Conservation (phyloP, 2,888 invertebrate genomes). For the Amorpha juglandis region DNA sequence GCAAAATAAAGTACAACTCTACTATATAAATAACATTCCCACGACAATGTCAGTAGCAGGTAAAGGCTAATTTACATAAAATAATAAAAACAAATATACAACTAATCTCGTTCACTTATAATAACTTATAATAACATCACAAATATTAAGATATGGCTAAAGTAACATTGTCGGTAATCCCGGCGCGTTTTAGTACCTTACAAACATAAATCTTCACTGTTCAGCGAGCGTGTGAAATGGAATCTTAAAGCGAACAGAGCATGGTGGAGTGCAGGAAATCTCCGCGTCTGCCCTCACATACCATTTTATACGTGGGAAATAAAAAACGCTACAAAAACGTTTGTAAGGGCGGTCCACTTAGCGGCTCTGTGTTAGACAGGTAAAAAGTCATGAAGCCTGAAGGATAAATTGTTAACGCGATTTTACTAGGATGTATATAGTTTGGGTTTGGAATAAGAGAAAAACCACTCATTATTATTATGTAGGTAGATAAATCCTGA, state of each 20-base stretch:
- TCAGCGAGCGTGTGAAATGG: constrained; percentile 42
- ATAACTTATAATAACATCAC: not conserved
- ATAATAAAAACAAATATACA: not conserved
- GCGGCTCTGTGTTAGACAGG: not conserved
- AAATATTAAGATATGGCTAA: not conserved
- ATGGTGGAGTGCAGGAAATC: constrained; percentile 33
- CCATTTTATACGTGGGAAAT: constrained; percentile 29
- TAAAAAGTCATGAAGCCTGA: too few relatives aligned
- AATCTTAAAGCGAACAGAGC: constrained; percentile 40
- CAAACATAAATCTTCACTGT: constrained; percentile 41
- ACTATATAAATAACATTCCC: too few relatives aligned
- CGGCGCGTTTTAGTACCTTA: constrained; percentile 7
- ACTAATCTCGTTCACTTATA: not conserved
- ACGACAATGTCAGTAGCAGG: not conserved
- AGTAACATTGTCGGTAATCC: constrained; percentile 14
- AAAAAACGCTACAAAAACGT: not conserved
- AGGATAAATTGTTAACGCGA: too few relatives aligned
- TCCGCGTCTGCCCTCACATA: constrained; percentile 28
- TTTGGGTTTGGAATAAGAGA: too few relatives aligned
- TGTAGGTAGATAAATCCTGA: too few relatives aligned
- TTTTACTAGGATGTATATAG: too few relatives aligned
- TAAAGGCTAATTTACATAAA: not conserved
- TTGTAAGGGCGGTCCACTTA: not conserved
- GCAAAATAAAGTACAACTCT: too few relatives aligned
- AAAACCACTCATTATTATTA: too few relatives aligned